These are phyloP conservation scores for Bombus cullumanus DNA, from an alignment of 1,140 invertebrate genomes.

Conservation along the genomic window DNA sequence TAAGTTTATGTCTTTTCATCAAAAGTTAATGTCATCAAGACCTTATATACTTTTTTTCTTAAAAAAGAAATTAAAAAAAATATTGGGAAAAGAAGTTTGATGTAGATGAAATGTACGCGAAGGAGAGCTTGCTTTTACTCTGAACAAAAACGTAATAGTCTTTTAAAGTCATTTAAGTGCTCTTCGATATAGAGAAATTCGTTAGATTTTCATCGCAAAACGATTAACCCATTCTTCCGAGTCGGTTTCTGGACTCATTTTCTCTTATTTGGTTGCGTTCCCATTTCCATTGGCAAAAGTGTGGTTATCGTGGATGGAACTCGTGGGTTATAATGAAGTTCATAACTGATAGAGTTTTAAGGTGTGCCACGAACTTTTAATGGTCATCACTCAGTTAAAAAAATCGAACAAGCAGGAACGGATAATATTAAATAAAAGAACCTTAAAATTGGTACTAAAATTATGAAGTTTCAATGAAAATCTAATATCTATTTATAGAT, in stretches of 20 bases:
- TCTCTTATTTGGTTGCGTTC: background rate
- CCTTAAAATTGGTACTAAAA: background rate
- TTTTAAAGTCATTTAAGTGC: background rate
- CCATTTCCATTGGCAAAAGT: conserved; percentile 11
- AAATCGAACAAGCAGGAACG: background rate
- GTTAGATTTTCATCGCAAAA: conserved; percentile 18
- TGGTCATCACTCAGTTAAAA: background rate
- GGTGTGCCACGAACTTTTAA: background rate
- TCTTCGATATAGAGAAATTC: background rate
- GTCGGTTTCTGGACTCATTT: background rate
- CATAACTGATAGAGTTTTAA: background rate
- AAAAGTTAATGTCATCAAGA: background rate
- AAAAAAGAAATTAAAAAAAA: background rate
- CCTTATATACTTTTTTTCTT: background rate
- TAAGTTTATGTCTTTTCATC: background rate
- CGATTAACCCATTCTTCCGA: background rate
- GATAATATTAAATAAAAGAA: background rate
- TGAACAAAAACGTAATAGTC: background rate
- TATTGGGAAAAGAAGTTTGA: background rate
- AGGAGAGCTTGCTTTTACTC: background rate
- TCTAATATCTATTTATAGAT: background rate
- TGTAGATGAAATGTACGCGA: background rate
- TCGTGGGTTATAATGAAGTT: background rate
- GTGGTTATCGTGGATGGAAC: too few relatives aligned
- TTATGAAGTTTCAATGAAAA: background rate